A percentile compares a stretch with the other conserved stretches of the same genome.
These are phyloP conservation scores for Corythaixoides concolor DNA, from an alignment of 2,113 vertebrate genomes.

Conservation along the genomic window DNA sequence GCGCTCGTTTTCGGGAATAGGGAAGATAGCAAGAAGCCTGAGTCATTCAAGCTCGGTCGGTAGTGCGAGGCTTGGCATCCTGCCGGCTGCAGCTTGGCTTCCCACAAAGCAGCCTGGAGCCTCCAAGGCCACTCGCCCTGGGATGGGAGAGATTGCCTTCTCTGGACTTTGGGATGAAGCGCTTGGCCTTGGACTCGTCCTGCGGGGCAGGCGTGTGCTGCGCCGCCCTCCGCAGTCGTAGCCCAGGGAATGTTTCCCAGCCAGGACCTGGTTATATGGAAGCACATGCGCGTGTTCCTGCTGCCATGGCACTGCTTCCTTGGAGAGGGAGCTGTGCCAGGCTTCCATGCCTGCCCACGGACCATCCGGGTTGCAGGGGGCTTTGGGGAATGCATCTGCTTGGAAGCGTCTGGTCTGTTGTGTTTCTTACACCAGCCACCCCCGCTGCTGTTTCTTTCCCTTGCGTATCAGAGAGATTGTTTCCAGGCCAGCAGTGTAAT, in stretches of 20 bases:
- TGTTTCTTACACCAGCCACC: background rate
- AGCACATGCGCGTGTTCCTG: too few relatives aligned
- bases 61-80: background rate
- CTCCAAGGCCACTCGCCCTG: accelerated
- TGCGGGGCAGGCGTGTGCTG: background rate
- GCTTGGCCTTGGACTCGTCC: background rate
- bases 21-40: background rate
- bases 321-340: background rate
- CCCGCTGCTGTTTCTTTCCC: background rate
- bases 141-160: background rate
- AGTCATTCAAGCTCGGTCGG: background rate
- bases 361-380: accelerated
- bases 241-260: background rate
- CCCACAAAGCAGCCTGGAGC: background rate
- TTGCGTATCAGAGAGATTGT: background rate
- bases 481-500: background rate
- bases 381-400: background rate
- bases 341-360: background rate
- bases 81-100: background rate
- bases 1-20: background rate
- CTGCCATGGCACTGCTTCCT: accelerated
- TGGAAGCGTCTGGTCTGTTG: accelerated
- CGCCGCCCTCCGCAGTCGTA: accelerated
- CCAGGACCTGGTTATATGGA: accelerated
- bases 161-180: accelerated